Evolutionary conservation across 2,113 vertebrate genomes (phyloP), one percentile per base, ranked within the genome.

Genomic region (Aleadryas rufinucha): DNA sequence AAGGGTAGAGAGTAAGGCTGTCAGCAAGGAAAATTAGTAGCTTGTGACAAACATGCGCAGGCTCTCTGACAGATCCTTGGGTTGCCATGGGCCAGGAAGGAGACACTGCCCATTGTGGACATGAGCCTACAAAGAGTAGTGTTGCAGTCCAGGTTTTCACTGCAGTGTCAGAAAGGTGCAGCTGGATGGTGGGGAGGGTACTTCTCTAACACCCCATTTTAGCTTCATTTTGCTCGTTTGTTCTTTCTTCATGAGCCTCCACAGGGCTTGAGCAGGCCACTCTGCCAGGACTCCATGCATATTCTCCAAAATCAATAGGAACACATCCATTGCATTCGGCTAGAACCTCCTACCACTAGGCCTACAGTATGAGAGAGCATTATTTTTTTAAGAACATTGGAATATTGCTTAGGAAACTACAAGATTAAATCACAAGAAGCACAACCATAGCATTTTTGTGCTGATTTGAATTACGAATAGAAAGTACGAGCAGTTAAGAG

Each of bases 381-480:
- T 69, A 39, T 80, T 83, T 93, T 90, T 90, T 93, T 42, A 78
- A 91, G 54, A 89, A 86, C 81, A 93, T 24, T 66, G 50, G 60
- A 93, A 95, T 92, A 93, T 69, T 74, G 85, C 93, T 96, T 90
- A 92, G 84, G 79, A 94, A 93, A 95, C 83, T 68, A 82, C 65
- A 96, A 92, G 82, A 96, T 86, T 82, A 90, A 96, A 93, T 94
- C 89, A 76, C 0, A 2, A 93, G 95, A 94, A 96, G 93, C 86
- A 96, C 76, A 93, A 94, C 85, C 90, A 72, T 84, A 88, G 83
- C 79, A 61, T 90, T 96, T 97, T 96, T 77, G 84, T 87, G 66
- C 93, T 93, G 94, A 97, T 96, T 94, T 96, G 88, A 96, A 96
- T 97, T 96, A 97, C 27, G 88, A 96, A 97, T 90, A 90, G 94